Evolutionary conservation across 2,888 invertebrate species (phyloP).

Genomic region (Aphrophora alni): DNA sequence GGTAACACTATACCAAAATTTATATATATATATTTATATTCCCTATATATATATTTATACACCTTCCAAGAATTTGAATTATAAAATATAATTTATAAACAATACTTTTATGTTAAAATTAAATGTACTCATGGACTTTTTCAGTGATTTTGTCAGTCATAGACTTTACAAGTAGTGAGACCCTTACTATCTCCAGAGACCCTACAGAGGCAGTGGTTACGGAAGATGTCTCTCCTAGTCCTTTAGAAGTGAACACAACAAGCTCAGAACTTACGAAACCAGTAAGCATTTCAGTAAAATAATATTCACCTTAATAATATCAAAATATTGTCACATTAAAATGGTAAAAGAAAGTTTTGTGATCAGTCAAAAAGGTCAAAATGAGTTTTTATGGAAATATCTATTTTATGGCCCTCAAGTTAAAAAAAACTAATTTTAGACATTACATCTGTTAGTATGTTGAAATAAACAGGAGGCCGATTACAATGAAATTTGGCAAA

Average conservation of each 20-base stretch:
- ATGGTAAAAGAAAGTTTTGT: not conserved
- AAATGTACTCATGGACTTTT: too few species aligned
- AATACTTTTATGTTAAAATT: too few species aligned
- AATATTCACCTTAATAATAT: not conserved
- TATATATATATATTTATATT: too few species aligned
- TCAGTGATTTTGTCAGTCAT: not conserved
- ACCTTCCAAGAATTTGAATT: too few species aligned
- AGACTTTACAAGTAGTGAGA: not conserved
- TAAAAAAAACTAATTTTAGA: not conserved
- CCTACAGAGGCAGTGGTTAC: not conserved
- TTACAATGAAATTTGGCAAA: too few species aligned
- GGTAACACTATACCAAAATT: too few species aligned
- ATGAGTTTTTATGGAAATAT: not conserved
- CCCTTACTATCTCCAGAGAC: not conserved
- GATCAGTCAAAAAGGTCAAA: not conserved
- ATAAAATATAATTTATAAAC: too few species aligned
- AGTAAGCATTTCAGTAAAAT: not conserved
- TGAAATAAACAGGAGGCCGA: too few species aligned
- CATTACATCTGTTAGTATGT: too few species aligned
- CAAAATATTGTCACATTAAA: not conserved
- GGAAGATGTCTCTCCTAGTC: not conserved
- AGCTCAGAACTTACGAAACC: not conserved
- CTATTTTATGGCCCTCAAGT: not conserved
- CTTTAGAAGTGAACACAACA: not conserved
- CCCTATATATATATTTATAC: too few species aligned